Percentiles rank a stretch among this genome's conserved stretches.
These are phyloP conservation scores for Crotalus tigris DNA, from an alignment of 2,113 vertebrate genomes.

Conservation along the genomic window DNA sequence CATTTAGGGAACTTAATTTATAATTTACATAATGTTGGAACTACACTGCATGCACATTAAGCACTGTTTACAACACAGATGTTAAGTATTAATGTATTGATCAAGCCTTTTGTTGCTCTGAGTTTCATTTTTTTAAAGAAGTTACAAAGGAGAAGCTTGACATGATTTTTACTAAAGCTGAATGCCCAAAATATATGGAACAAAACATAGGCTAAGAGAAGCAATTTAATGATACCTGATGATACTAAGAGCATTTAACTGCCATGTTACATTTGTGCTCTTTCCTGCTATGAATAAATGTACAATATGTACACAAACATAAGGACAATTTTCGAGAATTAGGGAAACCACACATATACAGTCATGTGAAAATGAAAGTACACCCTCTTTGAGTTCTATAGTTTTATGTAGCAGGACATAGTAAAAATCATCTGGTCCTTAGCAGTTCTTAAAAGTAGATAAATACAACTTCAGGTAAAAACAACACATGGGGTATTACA, in stretches of 20 bases:
- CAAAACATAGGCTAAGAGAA: not conserved
- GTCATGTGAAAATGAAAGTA: not conserved
- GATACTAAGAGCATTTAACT: slow-evolving; percentile 7
- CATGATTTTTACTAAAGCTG: not conserved
- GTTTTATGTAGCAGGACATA: not conserved
- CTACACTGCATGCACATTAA: not conserved
- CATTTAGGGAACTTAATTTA: not conserved
- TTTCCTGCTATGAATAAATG: not conserved
- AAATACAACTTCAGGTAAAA: not conserved
- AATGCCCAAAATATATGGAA: not conserved
- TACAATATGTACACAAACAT: not conserved
- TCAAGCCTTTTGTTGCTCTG: not conserved
- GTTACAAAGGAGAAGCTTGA: not conserved
- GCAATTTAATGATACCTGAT: not conserved
- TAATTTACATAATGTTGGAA: not conserved
- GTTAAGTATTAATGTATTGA: not conserved
- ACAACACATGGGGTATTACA: not conserved
- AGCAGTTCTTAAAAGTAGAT: not conserved
- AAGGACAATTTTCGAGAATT: not conserved
- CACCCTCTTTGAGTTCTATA: not conserved
- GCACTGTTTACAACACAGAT: not conserved
- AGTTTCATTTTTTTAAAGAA: not conserved
- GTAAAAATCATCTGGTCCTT: not conserved
- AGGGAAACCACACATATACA: not conserved
- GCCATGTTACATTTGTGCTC: not conserved